phyloP scores from a whole-genome alignment of 2,888 invertebrate genomes.

The Selenia dentaria region DNA sequence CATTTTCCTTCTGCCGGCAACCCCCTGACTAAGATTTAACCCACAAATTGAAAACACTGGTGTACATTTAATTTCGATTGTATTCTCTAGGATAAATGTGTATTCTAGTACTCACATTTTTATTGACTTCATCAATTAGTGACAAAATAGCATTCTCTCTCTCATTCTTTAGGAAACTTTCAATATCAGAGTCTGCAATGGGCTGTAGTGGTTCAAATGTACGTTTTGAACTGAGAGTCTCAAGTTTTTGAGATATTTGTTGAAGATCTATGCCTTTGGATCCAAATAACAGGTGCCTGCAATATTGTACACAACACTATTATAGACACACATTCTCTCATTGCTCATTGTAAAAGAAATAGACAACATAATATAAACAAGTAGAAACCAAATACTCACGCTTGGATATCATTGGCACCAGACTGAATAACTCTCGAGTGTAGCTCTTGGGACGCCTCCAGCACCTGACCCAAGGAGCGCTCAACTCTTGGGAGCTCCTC shows the following conservation, averaged over 20 bases:
- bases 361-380: no score
- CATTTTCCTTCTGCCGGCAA: no score
- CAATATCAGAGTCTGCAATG: slow-evolving; percentile 95
- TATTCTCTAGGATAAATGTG: no score
- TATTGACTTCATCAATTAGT: slow-evolving; percentile 95
- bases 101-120: slow-evolving; percentile 90
- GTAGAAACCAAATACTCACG: slow-evolving; percentile 85
- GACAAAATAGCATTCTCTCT: slow-evolving; percentile 96
- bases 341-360: no score
- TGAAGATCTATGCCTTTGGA: slow-evolving; percentile 97
- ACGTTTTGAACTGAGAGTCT: slow-evolving; percentile 92
- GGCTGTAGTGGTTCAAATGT: slow-evolving; percentile 96
- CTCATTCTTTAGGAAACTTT: slow-evolving; percentile 95
- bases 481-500: slow-evolving; percentile 94
- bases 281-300: slow-evolving; percentile 94
- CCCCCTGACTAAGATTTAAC: no score
- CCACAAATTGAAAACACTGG: no score
- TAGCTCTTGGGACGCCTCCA: slow-evolving; percentile 95
- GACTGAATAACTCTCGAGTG: slow-evolving; percentile 94
- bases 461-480: slow-evolving; percentile 94
- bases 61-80: no score
- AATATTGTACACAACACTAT: no score
- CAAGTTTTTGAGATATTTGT: slow-evolving; percentile 96
- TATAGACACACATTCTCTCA: no score
- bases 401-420: slow-evolving; percentile 95